Percentiles rank a stretch among this genome's conserved stretches.
phyloP scores from a whole-genome alignment of 2,113 vertebrate genomes.

The Puffinus mauretanicus region DNA sequence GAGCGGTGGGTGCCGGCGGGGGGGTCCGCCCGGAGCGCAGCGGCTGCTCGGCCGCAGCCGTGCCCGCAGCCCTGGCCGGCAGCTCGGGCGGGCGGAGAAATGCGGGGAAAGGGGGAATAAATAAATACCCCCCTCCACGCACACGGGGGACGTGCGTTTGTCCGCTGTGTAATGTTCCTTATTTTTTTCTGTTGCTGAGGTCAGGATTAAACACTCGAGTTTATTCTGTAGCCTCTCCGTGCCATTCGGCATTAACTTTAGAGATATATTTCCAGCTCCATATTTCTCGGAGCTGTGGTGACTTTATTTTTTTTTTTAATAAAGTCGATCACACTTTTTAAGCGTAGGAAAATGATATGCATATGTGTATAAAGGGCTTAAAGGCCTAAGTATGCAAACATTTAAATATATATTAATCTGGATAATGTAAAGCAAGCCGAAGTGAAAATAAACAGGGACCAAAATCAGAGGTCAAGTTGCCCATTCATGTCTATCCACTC shows the following conservation, averaged over 20 bases:
- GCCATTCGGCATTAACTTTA: neutral
- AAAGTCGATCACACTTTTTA: constrained; percentile 19
- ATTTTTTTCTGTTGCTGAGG: neutral
- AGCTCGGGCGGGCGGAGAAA: neutral
- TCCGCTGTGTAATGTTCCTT: fast-evolving
- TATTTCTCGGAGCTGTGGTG: neutral
- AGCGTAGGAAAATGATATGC: neutral
- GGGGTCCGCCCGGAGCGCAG: neutral
- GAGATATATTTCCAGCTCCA: neutral
- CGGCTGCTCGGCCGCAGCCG: neutral
- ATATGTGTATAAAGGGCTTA: constrained; percentile 51
- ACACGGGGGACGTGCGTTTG: too few species aligned
- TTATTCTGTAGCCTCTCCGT: neutral
- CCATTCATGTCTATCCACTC: constrained; percentile 61
- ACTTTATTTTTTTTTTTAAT: constrained; percentile 20
- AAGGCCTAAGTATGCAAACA: constrained; percentile 57
- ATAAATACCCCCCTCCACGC: fast-evolving
- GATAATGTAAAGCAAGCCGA: constrained; percentile 49
- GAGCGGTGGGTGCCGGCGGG: neutral
- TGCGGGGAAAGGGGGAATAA: neutral
- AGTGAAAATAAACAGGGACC: constrained; percentile 67
- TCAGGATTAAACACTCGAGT: neutral
- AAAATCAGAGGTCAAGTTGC: constrained; percentile 63
- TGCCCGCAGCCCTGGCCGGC: neutral
- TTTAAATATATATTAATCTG: constrained; percentile 68